phyloP scores from a whole-genome alignment of 2,888 invertebrate genomes.

The Psylliodes chrysocephalus region DNA sequence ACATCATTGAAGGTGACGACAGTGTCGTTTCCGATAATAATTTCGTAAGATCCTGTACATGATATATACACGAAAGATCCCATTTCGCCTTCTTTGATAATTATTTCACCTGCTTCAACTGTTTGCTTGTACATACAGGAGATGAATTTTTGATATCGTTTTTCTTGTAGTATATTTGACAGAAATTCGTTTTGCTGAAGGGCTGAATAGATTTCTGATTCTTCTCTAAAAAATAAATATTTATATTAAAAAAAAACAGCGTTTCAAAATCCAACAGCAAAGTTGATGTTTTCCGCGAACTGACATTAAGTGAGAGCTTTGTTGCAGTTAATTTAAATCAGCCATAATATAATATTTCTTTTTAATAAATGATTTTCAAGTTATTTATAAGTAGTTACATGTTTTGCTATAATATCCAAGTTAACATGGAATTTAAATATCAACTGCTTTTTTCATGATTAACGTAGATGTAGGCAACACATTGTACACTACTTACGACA shows the following conservation, averaged over 20 bases:
- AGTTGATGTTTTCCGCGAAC: too few relatives aligned
- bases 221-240: conserved; percentile 54
- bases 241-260: neutral
- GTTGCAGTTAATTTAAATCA: too few relatives aligned
- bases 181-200: conserved; percentile 59
- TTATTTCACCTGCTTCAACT: conserved; percentile 50
- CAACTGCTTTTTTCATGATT: too few relatives aligned
- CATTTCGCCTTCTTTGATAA: conserved; percentile 57
- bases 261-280: too few relatives aligned
- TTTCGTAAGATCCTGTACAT: conserved; percentile 86
- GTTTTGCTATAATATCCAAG: too few relatives aligned
- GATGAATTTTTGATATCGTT: conserved; percentile 54
- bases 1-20: conserved; percentile 76
- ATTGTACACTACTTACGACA: too few relatives aligned
- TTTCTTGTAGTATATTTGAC: conserved; percentile 50
- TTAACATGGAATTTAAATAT: too few relatives aligned
- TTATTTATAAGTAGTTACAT: too few relatives aligned
- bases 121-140: conserved; percentile 57
- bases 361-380: too few relatives aligned
- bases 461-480: too few relatives aligned
- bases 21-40: conserved; percentile 69
- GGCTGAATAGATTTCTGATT: conserved; percentile 53
- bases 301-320: too few relatives aligned
- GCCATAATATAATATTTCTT: too few relatives aligned
- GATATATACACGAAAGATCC: conserved; percentile 87